Conservation (phyloP, 2,113 vertebrate genomes). For the Casuarius casuarius region DNA sequence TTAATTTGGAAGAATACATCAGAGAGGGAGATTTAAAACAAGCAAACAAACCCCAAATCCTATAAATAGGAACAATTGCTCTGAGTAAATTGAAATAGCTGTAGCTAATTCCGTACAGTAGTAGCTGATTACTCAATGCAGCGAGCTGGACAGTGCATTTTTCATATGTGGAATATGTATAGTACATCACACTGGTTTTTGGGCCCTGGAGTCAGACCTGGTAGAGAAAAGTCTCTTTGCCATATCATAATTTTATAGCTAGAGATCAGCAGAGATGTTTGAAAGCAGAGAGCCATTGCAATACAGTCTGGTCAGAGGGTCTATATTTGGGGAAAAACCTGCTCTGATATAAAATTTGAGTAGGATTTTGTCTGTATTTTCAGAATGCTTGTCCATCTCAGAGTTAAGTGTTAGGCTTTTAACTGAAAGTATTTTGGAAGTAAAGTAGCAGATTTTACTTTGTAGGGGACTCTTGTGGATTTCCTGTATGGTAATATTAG, state of each 20-base stretch:
- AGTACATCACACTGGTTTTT: background rate
- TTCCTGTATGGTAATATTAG: background rate
- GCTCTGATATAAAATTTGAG: background rate
- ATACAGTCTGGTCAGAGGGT: background rate
- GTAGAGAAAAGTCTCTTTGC: background rate
- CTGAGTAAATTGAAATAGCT: background rate
- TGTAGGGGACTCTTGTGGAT: background rate
- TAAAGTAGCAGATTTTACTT: background rate
- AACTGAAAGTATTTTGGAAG: background rate
- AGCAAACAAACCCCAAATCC: background rate
- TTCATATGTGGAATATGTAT: background rate
- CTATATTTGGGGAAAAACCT: background rate
- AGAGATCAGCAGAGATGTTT: background rate
- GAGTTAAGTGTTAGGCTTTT: background rate
- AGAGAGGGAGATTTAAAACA: background rate
- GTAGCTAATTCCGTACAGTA: background rate
- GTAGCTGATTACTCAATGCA: background rate
- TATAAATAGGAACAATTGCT: background rate
- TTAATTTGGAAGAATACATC: background rate
- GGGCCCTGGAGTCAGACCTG: background rate
- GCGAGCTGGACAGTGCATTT: background rate
- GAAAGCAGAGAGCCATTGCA: background rate
- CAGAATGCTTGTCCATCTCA: fast-evolving
- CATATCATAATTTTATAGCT: background rate
- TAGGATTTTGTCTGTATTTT: background rate